These are phyloP conservation scores for Oeneis ivallda DNA, from an alignment of 2,888 invertebrate species.

Conservation along the genomic window DNA sequence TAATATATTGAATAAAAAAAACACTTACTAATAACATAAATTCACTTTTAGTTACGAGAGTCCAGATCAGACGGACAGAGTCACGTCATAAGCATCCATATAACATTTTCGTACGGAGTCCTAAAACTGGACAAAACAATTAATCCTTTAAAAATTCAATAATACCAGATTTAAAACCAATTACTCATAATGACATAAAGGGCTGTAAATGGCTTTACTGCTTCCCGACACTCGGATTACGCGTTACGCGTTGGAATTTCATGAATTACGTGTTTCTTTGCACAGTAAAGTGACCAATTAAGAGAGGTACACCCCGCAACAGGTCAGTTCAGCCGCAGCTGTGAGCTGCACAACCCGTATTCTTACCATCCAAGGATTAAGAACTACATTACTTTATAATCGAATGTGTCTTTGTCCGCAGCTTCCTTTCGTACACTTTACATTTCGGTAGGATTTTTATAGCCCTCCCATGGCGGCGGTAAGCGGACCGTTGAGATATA, in stretches of 20 bases:
- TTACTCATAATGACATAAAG: conserved; percentile 42
- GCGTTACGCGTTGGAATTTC: conserved; percentile 48
- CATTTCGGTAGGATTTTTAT: conserved; percentile 64
- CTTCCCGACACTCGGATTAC: conserved; percentile 43
- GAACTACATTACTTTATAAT: conserved; percentile 23
- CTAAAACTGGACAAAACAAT: background rate
- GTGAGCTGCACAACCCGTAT: conserved; percentile 19
- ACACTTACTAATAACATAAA: no score
- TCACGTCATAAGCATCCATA: no score
- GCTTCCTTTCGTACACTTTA: conserved; percentile 41
- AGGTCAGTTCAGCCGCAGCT: conserved; percentile 23
- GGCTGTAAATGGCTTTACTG: conserved; percentile 43
- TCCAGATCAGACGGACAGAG: no score
- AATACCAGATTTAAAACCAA: conserved; percentile 42
- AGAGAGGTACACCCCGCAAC: conserved; percentile 42
- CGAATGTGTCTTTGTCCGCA: conserved; percentile 14
- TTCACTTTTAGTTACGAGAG: no score
- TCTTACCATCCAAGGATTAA: conserved; percentile 28
- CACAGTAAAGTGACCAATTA: conserved; percentile 55
- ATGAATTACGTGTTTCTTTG: conserved; percentile 49
- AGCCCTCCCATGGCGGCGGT: conserved; percentile 74
- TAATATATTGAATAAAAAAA: no score
- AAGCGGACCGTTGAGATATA: conserved; percentile 79
- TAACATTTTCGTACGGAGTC: background rate
- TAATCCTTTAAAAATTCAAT: conserved; percentile 23